Evolutionary conservation across 2,888 invertebrate species (phyloP).

Genomic region (Calameuta idolon): DNA sequence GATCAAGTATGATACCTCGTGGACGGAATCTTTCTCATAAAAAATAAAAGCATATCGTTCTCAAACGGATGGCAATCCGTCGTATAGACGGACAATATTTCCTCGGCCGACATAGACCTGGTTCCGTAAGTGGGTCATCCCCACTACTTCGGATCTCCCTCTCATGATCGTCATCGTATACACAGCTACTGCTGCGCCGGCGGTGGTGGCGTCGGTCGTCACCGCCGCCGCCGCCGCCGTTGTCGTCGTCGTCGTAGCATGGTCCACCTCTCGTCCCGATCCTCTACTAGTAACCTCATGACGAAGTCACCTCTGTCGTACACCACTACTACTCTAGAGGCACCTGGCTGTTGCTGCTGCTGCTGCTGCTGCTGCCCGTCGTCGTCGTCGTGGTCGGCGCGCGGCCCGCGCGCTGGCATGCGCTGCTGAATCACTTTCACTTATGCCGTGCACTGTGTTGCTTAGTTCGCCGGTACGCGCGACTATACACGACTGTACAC

Average conservation of each 20-base stretch:
- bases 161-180: neutral
- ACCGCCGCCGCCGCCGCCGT: no score
- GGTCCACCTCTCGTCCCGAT: conserved; percentile 7
- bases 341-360: conserved; percentile 49
- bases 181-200: neutral
- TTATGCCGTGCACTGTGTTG: conserved; percentile 60
- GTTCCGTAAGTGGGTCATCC: conserved; percentile 92
- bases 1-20: neutral
- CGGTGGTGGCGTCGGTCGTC: no score
- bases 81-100: conserved; percentile 60
- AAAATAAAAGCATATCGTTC: neutral
- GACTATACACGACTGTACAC: conserved; percentile 5
- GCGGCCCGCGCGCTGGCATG: conserved; percentile 49
- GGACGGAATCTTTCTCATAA: neutral
- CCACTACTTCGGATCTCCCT: conserved; percentile 37
- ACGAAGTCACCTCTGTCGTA: conserved; percentile 25
- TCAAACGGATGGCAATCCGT: neutral
- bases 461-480: conserved; percentile 28
- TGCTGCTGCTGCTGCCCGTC: no score
- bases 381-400: neutral
- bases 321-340: conserved; percentile 41
- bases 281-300: conserved; percentile 14
- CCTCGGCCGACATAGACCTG: conserved; percentile 84
- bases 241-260: conserved; percentile 7
- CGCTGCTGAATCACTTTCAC: conserved; percentile 65